Percentiles rank a stretch among this genome's conserved stretches.
These are phyloP conservation scores for Leptinotarsa texana DNA, from an alignment of 1,140 invertebrate genomes.

Conservation along the genomic window DNA sequence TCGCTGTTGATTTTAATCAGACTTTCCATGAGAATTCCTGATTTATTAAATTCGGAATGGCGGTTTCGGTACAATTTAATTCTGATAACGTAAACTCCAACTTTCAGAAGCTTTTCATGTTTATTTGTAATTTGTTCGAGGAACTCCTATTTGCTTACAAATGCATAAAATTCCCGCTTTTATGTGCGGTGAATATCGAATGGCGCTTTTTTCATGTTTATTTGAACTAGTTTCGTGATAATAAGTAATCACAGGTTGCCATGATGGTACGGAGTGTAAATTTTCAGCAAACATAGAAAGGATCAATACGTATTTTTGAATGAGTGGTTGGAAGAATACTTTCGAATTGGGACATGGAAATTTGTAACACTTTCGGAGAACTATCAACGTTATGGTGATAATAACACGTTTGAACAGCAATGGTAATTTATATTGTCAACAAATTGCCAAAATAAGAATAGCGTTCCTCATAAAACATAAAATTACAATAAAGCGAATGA, in stretches of 20 bases:
- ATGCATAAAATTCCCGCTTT: conserved; percentile 19
- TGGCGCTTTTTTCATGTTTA: conserved; percentile 16
- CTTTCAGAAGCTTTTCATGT: conserved; percentile 19
- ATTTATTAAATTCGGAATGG: conserved; percentile 19
- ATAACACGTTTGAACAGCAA: too few species aligned
- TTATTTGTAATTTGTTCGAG: conserved; percentile 15
- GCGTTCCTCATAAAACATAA: too few species aligned
- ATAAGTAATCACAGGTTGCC: conserved; percentile 14
- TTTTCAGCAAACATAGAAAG: neutral
- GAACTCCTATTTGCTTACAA: conserved; percentile 14
- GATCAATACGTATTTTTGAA: neutral
- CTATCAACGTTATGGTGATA: too few species aligned
- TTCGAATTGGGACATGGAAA: too few species aligned
- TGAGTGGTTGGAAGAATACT: too few species aligned
- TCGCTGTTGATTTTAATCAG: conserved; percentile 19
- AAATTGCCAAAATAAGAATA: too few species aligned
- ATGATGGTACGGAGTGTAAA: neutral
- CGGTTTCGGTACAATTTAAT: conserved; percentile 19
- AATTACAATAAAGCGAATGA: too few species aligned
- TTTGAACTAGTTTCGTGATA: conserved; percentile 11
- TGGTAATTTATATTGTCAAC: too few species aligned
- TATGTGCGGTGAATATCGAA: conserved; percentile 15
- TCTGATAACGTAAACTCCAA: conserved; percentile 20
- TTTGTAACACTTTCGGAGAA: too few species aligned
- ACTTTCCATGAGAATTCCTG: conserved; percentile 17